A percentile compares a stretch with the other conserved stretches of the same genome.
Conservation (phyloP, 2,888 invertebrate genomes). For the Eutolmus rufibarbis region DNA sequence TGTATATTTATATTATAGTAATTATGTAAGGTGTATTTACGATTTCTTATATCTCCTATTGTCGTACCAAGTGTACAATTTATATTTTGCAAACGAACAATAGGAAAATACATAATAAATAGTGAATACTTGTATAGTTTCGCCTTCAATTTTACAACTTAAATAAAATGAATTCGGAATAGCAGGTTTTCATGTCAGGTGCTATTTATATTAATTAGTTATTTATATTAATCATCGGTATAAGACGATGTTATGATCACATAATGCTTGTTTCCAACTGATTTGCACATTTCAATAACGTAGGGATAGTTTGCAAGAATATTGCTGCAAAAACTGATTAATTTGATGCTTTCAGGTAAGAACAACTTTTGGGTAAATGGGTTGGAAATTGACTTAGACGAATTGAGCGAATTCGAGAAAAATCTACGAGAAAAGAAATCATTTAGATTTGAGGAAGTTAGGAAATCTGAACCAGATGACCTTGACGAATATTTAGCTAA, state of each 20-base stretch:
- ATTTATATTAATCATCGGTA: background rate
- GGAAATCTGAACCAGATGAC: slow-evolving; percentile 53
- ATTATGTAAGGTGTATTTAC: too few relatives aligned
- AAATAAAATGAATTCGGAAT: too few relatives aligned
- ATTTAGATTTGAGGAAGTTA: background rate
- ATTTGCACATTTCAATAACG: background rate
- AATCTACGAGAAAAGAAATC: slow-evolving; percentile 57
- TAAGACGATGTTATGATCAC: background rate
- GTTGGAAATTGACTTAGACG: slow-evolving; percentile 63
- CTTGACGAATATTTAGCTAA: slow-evolving; percentile 61
- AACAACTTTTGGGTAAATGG: slow-evolving; percentile 61
- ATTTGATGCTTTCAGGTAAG: slow-evolving; percentile 57
- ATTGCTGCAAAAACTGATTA: background rate
- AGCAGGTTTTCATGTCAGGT: too few relatives aligned
- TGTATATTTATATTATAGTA: too few relatives aligned
- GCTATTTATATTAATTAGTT: too few relatives aligned
- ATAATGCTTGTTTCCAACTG: background rate
- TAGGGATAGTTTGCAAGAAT: background rate
- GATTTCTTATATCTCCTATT: too few relatives aligned
- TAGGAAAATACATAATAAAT: too few relatives aligned
- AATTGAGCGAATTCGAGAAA: slow-evolving; percentile 60
- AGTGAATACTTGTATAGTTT: too few relatives aligned
- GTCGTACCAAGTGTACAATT: too few relatives aligned
- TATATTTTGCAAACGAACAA: too few relatives aligned
- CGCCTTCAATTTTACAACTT: too few relatives aligned